phyloP scores from a whole-genome alignment of 53 echinoderm and acorn worm species.

The Hippasteria phrygiana region DNA sequence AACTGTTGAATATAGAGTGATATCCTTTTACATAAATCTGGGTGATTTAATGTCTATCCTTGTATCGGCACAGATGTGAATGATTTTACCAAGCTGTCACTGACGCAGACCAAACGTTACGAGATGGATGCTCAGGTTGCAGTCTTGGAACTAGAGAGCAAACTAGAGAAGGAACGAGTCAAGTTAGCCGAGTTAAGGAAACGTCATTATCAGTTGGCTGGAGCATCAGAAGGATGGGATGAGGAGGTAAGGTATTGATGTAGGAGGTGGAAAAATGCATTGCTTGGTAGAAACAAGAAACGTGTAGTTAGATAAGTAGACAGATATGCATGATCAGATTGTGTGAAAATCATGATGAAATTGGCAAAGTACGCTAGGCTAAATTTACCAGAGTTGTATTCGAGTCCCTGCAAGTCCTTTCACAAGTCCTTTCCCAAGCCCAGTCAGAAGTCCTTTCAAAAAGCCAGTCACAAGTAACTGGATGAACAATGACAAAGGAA shows the following conservation, averaged over 20 bases:
- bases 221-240: conserved; percentile 95
- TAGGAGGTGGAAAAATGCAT: not conserved
- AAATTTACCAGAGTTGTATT: no score
- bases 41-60: not conserved
- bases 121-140: conserved; percentile 92
- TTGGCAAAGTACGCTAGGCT: no score
- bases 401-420: no score
- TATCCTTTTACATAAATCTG: not conserved
- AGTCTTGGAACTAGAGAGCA: conserved; percentile 89
- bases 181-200: conserved; percentile 86
- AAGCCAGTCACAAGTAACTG: no score
- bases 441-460: no score
- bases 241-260: conserved; percentile 68
- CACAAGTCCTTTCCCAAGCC: no score
- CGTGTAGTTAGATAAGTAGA: no score
- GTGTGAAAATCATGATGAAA: no score
- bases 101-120: conserved; percentile 92
- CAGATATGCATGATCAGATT: no score
- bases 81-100: conserved; percentile 87
- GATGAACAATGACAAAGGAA: no score
- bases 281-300: not conserved
- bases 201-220: conserved; percentile 89
- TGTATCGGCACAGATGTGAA: conserved; percentile 46
- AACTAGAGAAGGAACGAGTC: conserved; percentile 87
- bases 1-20: no score